Evolutionary conservation across 2,888 invertebrate species (phyloP), one percentile per base, ranked within the genome.

Genomic region (Protophormia terraenovae): DNA sequence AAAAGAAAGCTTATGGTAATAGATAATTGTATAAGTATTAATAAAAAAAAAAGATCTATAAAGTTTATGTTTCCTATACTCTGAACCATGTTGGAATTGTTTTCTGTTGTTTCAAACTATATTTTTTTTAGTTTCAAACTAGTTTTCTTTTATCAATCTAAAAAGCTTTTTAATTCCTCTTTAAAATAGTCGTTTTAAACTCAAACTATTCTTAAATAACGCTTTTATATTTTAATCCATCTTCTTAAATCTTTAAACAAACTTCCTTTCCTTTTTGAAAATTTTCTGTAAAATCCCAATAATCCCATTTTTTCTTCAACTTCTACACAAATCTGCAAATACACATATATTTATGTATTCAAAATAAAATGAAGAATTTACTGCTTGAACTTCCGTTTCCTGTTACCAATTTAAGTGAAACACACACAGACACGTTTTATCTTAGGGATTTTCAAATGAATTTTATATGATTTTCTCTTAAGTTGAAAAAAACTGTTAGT

Each of bases 391-490:
- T 35, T 67, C 47, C 19, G 24, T 58, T 71, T 78, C 29, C 50
- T 29, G 24, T 14, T 24, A 24, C 10, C 38, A 72, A 64, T 72
- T 64, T 64, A 64, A 72, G 55, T 3, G 8, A 1, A 19, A 60
- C 32, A 16, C 10, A 32, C 27, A 50, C 58, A 47, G 73, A 75
- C 82, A 85, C 78, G 82, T 85, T 82, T 71, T 71, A 66, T 64
- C 29, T 66, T 62, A 22, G 47, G 67, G 78, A 71, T 85, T 82
- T 75, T 85, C 84, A 60, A 75, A 85, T 82, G 72, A 79, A 79
- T 82, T 81, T 79, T 66, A 79, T 82, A 79, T 82, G 64, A 82
- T 71, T 67, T 79, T 58, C 45, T 38, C 55, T 47, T 47, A n/a
- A 71, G 35, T 62, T 62, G n/a, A n/a, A 41, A 60, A 71, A 72